phyloP scores from a whole-genome alignment of 1,140 invertebrate genomes.

The Stenopsyche tienmushanensis region DNA sequence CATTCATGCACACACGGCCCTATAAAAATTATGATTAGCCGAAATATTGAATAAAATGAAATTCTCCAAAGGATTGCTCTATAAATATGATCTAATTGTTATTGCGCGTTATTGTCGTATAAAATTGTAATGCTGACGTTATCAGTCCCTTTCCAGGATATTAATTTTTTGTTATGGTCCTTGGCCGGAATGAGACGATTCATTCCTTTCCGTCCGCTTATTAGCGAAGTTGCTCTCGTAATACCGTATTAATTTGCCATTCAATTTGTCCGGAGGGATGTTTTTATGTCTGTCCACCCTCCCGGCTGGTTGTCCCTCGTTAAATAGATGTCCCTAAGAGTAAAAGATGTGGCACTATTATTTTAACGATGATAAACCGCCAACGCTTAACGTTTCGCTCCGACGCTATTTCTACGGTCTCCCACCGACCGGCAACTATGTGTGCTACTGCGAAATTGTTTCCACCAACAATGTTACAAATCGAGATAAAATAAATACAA shows the following conservation, averaged over 20 bases:
- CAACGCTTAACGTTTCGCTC: constrained; percentile 31
- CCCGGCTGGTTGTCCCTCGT: constrained; percentile 32
- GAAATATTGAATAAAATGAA: too few species aligned
- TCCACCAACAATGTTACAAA: background rate
- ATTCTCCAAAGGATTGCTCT: too few species aligned
- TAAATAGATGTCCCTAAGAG: constrained; percentile 40
- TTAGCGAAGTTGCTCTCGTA: constrained; percentile 7
- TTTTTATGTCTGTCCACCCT: constrained; percentile 21
- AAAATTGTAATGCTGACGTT: too few species aligned
- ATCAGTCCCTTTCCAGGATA: too few species aligned
- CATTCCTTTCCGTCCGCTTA: background rate
- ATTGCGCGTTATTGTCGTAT: too few species aligned
- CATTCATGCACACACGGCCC: too few species aligned
- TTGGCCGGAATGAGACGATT: background rate
- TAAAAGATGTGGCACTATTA: constrained; percentile 41
- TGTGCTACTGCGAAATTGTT: constrained; percentile 6
- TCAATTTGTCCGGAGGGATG: constrained; percentile 32
- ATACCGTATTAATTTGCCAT: constrained; percentile 35
- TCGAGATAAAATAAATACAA: constrained; percentile 9
- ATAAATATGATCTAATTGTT: too few species aligned
- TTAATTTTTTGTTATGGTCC: constrained; percentile 5
- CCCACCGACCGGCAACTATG: background rate
- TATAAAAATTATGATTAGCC: too few species aligned
- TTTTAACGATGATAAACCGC: constrained; percentile 41
- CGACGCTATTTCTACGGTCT: constrained; percentile 14